A percentile compares a stretch with the other conserved stretches of the same genome.
Conservation (phyloP, 2,797 vertebrate genomes). For the Microchirus variegatus region DNA sequence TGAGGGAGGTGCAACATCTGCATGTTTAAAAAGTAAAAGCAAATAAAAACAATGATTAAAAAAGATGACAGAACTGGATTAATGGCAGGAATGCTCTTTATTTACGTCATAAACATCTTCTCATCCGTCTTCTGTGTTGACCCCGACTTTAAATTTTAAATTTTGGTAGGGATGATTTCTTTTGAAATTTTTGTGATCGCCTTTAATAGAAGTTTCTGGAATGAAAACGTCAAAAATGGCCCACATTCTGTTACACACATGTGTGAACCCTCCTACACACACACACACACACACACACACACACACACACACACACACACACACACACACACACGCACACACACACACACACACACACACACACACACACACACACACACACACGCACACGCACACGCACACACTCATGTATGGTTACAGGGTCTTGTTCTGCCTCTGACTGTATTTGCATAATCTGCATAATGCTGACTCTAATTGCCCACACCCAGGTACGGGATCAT, state of each 20-base stretch:
- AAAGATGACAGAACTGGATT: too few relatives aligned
- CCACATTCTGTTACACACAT: slow-evolving; percentile 35
- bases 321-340: slow-evolving; percentile 11
- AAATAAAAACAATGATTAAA: too few relatives aligned
- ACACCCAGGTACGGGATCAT: slow-evolving; percentile 97
- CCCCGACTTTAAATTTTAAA: too few relatives aligned
- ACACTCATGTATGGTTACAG: slow-evolving; percentile 38
- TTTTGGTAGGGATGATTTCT: too few relatives aligned
- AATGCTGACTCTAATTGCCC: slow-evolving; percentile 95
- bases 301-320: slow-evolving; percentile 18
- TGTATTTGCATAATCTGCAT: slow-evolving; percentile 97
- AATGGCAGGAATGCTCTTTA: too few relatives aligned
- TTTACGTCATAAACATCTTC: too few relatives aligned
- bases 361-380: slow-evolving; percentile 12
- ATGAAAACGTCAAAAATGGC: slow-evolving; percentile 18
- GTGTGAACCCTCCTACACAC: slow-evolving; percentile 1
- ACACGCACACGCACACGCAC: slow-evolving; percentile 12
- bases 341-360: slow-evolving; percentile 15
- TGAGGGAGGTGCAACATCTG: too few relatives aligned
- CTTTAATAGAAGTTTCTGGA: neutral
- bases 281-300: slow-evolving; percentile 8
- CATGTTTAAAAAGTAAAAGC: too few relatives aligned
- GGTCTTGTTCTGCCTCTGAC: slow-evolving; percentile 82
- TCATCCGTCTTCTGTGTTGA: too few relatives aligned
- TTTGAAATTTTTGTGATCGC: too few relatives aligned